Evolutionary conservation across 2,797 vertebrate species (phyloP), one percentile per base, ranked within the genome.

Genomic region (Acropternis orthonyx): DNA sequence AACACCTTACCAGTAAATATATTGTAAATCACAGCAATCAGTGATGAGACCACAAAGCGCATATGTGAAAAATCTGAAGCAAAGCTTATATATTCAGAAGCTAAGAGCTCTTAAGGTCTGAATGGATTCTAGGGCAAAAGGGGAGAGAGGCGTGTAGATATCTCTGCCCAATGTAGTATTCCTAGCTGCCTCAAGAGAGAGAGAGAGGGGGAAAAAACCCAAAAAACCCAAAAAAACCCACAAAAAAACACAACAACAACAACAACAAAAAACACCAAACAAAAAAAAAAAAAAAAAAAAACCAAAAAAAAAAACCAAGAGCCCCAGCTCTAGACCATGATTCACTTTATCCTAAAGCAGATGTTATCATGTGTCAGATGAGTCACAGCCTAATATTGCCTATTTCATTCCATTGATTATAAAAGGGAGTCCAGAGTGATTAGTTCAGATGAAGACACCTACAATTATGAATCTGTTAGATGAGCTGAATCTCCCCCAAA

Each of bases 311-410:
- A n/a, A n/a, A n/a, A n/a, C n/a, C n/a, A n/a, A n/a, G n/a, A n/a
- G n/a, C n/a, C n/a, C n/a, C 27, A 34, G 12, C 58, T 94, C 73
- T 62, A 52, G 59, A 88, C 39, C n/a, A 75, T 93, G 95, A 95
- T 86, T 96, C 88, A 92, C 51, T 83, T 90, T 23, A 84, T 69
- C 51, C 46, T 86, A 86, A 88, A 88, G 91, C 68, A 95, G 95
- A 94, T 84, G 77, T 93, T 92, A 86, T 77, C 69, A 88, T 84
- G 55, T 73, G 66, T 93, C 85, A 86, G 67, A 90, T 97, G 93
- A 95, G 80, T 96, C 93, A 96, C 55, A 52, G 48, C 2, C 10
- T 79, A 88, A 93, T 94, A 96, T 84, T 94, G 79, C 41, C 69
- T 90, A 34, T 94, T 94, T 96, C 18, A 32, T 59, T 84, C 76